These are phyloP conservation scores for Microdon myrmicae DNA, from an alignment of 2,888 invertebrate species.

Conservation along the genomic window DNA sequence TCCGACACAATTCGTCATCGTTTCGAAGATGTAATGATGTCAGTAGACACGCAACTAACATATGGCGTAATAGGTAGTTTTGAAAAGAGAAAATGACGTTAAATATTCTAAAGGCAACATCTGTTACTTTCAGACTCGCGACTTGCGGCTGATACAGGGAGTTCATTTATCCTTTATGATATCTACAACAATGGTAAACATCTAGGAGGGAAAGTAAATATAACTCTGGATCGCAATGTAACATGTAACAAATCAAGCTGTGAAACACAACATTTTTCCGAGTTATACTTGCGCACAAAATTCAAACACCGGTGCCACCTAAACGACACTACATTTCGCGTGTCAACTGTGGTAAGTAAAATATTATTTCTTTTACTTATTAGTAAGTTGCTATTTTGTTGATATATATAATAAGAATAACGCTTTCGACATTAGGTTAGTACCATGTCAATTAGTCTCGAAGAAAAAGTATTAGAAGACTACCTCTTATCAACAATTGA, in stretches of 20 bases:
- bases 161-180: constrained; percentile 57
- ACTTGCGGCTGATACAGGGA: neutral
- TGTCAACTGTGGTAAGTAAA: constrained; percentile 58
- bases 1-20: constrained; percentile 44
- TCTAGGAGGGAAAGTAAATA: constrained; percentile 61
- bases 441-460: constrained; percentile 54
- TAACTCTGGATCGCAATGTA: constrained; percentile 59
- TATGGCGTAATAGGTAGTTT: constrained; percentile 47
- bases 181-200: constrained; percentile 63
- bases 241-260: constrained; percentile 54
- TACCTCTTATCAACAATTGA: constrained; percentile 54
- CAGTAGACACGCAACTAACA: constrained; percentile 60
- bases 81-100: neutral
- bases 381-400: too few species aligned
- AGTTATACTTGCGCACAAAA: constrained; percentile 54
- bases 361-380: neutral
- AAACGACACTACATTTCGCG: constrained; percentile 58
- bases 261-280: constrained; percentile 54
- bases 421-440: too few species aligned
- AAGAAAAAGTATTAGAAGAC: constrained; percentile 48
- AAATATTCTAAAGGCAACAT: too few species aligned
- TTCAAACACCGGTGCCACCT: constrained; percentile 59
- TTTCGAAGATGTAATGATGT: constrained; percentile 57
- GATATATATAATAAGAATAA: too few species aligned
- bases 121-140: too few species aligned